Conservation (phyloP, 2,113 vertebrate genomes). For the Bujurquina vittata region DNA sequence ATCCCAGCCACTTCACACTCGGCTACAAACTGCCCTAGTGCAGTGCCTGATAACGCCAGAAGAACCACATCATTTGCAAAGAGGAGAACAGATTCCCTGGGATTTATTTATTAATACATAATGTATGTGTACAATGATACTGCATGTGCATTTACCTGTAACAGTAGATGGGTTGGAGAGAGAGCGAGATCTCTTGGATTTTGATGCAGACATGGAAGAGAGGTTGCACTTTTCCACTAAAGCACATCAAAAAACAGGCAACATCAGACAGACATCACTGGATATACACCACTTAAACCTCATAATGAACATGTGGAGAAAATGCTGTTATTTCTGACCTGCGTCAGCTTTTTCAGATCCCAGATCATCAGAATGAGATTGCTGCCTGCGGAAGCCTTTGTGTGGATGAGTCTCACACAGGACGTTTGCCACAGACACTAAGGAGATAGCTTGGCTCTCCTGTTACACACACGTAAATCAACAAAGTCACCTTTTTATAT, state of each 20-base stretch:
- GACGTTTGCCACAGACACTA: constrained; percentile 84
- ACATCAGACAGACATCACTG: not conserved
- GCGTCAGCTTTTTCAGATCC: constrained; percentile 71
- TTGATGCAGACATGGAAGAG: constrained; percentile 58
- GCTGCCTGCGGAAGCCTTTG: constrained; percentile 76
- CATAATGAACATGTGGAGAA: not conserved
- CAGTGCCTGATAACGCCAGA: too few relatives aligned
- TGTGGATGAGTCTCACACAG: constrained; percentile 69
- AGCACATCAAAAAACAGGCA: not conserved
- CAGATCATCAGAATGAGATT: constrained; percentile 75
- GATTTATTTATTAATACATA: not conserved
- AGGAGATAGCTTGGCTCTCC: constrained; percentile 89
- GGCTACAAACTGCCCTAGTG: too few relatives aligned
- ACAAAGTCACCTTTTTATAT: not conserved
- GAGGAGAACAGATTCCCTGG: too few relatives aligned
- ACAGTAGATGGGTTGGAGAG: constrained; percentile 70
- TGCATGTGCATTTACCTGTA: constrained; percentile 46
- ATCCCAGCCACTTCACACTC: too few relatives aligned
- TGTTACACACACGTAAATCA: constrained; percentile 51
- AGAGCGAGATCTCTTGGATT: constrained; percentile 80
- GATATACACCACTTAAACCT: not conserved
- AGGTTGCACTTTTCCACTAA: constrained; percentile 71
- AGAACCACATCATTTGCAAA: too few relatives aligned
- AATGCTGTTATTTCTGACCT: constrained; percentile 68
- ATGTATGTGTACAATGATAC: not conserved